Evolutionary conservation across 2,888 invertebrate genomes (phyloP), one percentile per base, ranked within the genome.

Genomic region (Hypercompe scribonia): DNA sequence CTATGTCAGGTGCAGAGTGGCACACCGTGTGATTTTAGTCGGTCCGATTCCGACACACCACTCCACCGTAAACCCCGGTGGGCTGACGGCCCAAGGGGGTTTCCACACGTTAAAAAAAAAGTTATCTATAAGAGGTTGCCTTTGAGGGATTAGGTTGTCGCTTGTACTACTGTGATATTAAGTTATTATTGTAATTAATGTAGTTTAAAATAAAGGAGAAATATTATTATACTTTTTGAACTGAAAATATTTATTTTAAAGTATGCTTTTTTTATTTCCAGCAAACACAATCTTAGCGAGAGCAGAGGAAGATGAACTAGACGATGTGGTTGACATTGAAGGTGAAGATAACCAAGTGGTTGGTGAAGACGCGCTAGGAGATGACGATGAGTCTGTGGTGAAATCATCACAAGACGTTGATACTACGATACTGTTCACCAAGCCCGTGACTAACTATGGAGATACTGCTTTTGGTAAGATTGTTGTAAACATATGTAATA

Each of bases 401-500:
- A 97, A 96, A 79, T 97, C 98, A 5, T 99, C 99, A 0, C 98
- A 98, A 66, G 98, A 99, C 95, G 98, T 98, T 5, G 99, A 99
- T 86, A 98, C 99, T 0, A 97, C 97, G 28, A 97, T 99, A 88
- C 95, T 99, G 76, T 99, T 99, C 92, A 98, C 97, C 2, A 98
- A 97, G 90, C 99, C 98, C 3, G 89, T 97, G 67, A 92, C 96
- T 54, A 96, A 93, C 71, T 91, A 96, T 72, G 97, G 97, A 73
- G 96, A 96, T 78, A 94, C 96, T 81, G 96, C 96, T 88, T 95
- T 98, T 85, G 98, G 98, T 97, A 91, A 92, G 76, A 2, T 66
- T 33, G 18, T 24, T 65, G 31, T 21, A 7, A 7, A 61, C 28
- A 58, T 15, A n/a, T 11, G 2, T 13, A 24, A 8, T 46, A n/a